Evolutionary conservation across 2,797 vertebrate species (phyloP).

Genomic region (Antrozous pallidus): DNA sequence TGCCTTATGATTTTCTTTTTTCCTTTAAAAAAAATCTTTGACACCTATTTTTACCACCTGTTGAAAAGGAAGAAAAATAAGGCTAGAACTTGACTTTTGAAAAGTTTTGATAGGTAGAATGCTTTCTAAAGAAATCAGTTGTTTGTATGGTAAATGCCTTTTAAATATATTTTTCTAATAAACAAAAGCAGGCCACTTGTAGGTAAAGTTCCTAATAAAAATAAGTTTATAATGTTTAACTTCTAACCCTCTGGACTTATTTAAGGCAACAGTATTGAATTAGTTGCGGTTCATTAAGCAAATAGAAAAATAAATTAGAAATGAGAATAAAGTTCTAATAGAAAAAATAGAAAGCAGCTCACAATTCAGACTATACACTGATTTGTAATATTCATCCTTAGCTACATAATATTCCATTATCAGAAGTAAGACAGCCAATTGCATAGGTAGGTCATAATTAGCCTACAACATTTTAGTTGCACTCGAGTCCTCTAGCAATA

Average conservation of each 20-base stretch:
- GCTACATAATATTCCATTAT: neutral
- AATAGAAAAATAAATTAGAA: neutral
- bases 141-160: neutral
- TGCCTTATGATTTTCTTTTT: neutral
- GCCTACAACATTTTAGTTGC: neutral
- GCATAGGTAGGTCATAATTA: neutral
- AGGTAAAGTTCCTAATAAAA: slow-evolving; percentile 1
- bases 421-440: neutral
- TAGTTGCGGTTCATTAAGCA: slow-evolving; percentile 1
- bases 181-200: neutral
- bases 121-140: slow-evolving; percentile 12
- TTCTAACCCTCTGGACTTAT: neutral
- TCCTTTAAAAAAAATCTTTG: neutral
- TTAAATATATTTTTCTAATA: slow-evolving; percentile 5
- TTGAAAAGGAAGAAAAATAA: neutral
- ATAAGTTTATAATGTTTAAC: slow-evolving; percentile 23
- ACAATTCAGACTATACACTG: neutral
- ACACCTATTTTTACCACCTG: slow-evolving; percentile 6
- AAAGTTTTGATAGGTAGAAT: slow-evolving; percentile 15
- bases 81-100: neutral
- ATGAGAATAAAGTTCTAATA: neutral
- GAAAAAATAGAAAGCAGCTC: neutral
- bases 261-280: neutral
- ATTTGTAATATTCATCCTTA: slow-evolving; percentile 9
- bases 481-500: neutral